Base-by-base conservation (phyloP, 2,888 invertebrate species). In the Diaperis boleti region DNA sequence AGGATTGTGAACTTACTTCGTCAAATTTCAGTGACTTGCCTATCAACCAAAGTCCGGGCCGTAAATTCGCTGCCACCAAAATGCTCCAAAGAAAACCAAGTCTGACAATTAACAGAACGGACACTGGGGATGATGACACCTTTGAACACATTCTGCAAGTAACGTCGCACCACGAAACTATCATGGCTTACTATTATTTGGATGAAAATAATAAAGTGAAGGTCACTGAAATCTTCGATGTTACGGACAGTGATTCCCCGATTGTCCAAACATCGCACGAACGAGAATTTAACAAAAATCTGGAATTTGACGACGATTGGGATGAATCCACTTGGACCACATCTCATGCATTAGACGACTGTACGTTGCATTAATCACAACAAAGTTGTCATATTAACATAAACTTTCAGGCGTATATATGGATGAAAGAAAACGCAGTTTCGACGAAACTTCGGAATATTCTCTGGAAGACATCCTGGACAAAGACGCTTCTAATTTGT, bases 131-230 rank as follows among this genome's bases (percentile, higher is more conserved):
- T 52, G 83, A 85, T 69, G 90, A 90, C 76, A 86, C 89, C 20
- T 90, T 89, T 77, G 90, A 90, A 68, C 89, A 90, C 76, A 88
- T 89, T 69, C 83, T 89, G 44, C 86, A 87, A 82, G 92, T 92
- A 71, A 94, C 95, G 52, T 85, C 91, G 39, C 90, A 93, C 72
- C 94, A 95, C 76, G 96, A 96, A 72, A 92, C 95, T 0, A 84
- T 94, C 5, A 92, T 96, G 85, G 92, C 95, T 0, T 96, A 93
- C 82, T 95, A 96, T 82, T 96, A 95, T 79, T 88, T 92, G 78
- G 95, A 95, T 79, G 90, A 91, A 72, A 88, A 93, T 74, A 92
- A 94, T 80, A 90, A 92, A 85, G 64, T 64, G 29, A 92, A 92
- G 82, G 90, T 95, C 73, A 94, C 94, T 1, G 94, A 95, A 84